phyloP scores from a whole-genome alignment of 2,113 vertebrate species.

The western clawed frog (Xenopus tropicalis) region UCB_Xtro_10.0 CM004448.2:2252501-2253000 shows the following conservation, averaged over 20 bases:
- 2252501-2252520: conserved; percentile 47
- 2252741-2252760: too few species aligned
- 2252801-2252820: conserved; percentile 13
- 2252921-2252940: background rate
- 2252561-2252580: too few species aligned
- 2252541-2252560: conserved; percentile 30
- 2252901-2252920: conserved; percentile 52
- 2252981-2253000: background rate
- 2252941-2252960: too few species aligned
- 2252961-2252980: conserved; percentile 25
- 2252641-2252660: conserved; percentile 47
- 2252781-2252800: too few species aligned
- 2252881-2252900: too few species aligned
- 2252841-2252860: too few species aligned
- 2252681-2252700: conserved; percentile 49
- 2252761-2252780: too few species aligned
- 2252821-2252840: conserved; percentile 45
- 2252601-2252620: too few species aligned
- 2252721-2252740: conserved; percentile 47
- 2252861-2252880: too few species aligned
- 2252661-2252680: conserved; percentile 43
- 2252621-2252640: conserved; percentile 44
- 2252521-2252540: conserved; percentile 41
- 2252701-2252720: too few species aligned
- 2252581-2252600: too few species aligned